phyloP scores from a whole-genome alignment of 1,140 invertebrate species.

The Drosophila erecta region DNA sequence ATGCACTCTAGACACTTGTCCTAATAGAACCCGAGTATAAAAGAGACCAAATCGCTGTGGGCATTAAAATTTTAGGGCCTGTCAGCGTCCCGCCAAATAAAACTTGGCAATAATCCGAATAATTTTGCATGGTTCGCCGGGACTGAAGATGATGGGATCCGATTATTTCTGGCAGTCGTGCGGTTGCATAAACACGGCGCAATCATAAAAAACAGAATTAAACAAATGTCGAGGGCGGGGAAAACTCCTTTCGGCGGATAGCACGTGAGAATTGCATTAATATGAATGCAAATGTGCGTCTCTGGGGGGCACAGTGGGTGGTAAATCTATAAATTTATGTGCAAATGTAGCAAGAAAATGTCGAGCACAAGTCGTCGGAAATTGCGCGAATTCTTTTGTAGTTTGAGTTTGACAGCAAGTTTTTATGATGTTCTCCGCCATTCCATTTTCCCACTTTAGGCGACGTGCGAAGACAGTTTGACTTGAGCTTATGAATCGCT shows the following conservation, averaged over 20 bases:
- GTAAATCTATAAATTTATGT: conserved; percentile 80
- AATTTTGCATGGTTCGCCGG: conserved; percentile 40
- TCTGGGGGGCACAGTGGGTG: not conserved
- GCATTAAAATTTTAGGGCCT: conserved; percentile 68
- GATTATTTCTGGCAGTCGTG: conserved; percentile 65
- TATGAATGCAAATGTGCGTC: conserved; percentile 72
- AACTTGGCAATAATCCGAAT: conserved; percentile 72
- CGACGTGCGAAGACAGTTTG: conserved; percentile 59
- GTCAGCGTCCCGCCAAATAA: conserved; percentile 65
- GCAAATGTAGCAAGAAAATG: conserved; percentile 72
- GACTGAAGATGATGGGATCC: conserved; percentile 69
- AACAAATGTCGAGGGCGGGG: conserved; percentile 65
- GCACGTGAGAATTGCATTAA: conserved; percentile 84
- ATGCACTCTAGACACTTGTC: conserved; percentile 35
- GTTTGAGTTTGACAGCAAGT: conserved; percentile 74
- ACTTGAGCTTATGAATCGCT: conserved; percentile 74
- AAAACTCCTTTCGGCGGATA: conserved; percentile 40
- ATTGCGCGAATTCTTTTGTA: conserved; percentile 52
- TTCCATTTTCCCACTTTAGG: conserved; percentile 38
- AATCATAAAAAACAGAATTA: conserved; percentile 78
- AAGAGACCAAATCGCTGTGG: conserved; percentile 15
- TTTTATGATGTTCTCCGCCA: conserved; percentile 62
- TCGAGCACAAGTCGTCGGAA: conserved; percentile 57
- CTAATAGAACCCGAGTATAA: conserved; percentile 10
- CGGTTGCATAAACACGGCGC: conserved; percentile 75